Evolutionary conservation across 2,113 vertebrate species (phyloP).

Genomic region (Tangachromis dhanisi): DNA sequence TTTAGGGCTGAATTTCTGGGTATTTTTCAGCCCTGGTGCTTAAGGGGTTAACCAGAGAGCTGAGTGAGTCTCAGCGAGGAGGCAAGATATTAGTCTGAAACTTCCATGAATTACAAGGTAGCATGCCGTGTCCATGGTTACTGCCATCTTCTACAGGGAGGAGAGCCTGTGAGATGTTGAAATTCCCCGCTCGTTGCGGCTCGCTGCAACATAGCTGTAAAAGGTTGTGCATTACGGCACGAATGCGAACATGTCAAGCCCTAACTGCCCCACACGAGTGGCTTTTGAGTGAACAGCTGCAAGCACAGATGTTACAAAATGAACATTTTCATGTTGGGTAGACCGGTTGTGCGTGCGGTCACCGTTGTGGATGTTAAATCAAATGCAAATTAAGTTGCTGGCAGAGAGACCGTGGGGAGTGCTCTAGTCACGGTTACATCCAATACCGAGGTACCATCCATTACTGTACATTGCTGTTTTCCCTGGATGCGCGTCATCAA

Average conservation of each 20-base stretch:
- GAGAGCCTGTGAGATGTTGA: background rate
- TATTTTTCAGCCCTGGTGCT: background rate
- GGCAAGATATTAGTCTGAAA: background rate
- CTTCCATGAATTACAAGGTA: background rate
- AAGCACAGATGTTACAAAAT: constrained; percentile 1
- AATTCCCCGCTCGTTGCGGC: background rate
- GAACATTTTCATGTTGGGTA: background rate
- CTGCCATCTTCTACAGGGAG: background rate
- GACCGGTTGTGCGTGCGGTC: background rate
- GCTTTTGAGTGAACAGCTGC: constrained; percentile 12
- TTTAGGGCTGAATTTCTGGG: background rate
- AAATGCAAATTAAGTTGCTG: background rate
- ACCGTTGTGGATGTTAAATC: background rate
- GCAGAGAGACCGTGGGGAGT: background rate
- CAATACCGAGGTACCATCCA: background rate
- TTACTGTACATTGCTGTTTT: background rate
- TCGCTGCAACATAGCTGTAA: background rate
- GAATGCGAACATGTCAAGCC: background rate
- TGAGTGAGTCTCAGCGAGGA: background rate
- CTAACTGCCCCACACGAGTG: background rate
- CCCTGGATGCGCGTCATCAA: background rate
- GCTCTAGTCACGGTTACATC: background rate
- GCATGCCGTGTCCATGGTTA: background rate
- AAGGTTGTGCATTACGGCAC: background rate
- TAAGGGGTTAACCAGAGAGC: background rate